Conservation (phyloP, 2,113 vertebrate genomes). For the Pongo abelii region DNA sequence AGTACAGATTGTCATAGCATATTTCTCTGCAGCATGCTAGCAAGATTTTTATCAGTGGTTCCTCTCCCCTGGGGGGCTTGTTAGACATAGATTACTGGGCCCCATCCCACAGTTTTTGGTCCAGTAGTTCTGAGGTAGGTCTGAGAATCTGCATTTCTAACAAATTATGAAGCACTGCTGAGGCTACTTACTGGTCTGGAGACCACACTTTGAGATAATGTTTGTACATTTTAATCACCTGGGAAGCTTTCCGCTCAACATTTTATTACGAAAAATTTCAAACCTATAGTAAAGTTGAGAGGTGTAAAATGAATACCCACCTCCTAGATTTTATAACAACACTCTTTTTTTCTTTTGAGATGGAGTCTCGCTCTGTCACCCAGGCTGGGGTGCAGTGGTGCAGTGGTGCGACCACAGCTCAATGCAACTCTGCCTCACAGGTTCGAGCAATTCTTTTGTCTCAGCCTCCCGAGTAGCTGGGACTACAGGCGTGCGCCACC, state of each 20-base stretch:
- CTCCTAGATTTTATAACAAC: background rate
- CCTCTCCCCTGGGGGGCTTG: background rate
- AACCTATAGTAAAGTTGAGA: background rate
- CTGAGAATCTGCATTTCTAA: background rate
- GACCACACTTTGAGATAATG: background rate
- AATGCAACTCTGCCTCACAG: no score
- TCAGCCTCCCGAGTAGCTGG: no score
- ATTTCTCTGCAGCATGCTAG: rapidly evolving
- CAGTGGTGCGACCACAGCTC: no score
- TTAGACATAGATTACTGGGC: background rate
- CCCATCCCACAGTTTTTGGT: background rate
- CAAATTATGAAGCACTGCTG: background rate
- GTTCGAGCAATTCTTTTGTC: no score
- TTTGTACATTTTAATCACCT: background rate
- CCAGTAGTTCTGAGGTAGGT: background rate
- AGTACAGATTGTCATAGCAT: no score
- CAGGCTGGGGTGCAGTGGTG: no score
- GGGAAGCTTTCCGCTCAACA: background rate
- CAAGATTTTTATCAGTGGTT: background rate
- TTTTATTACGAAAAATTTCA: background rate
- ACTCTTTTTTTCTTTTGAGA: no score
- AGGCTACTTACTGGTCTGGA: background rate
- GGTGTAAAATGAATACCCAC: background rate
- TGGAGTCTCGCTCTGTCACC: no score
- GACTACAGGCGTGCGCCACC: no score